Evolutionary conservation across 2,888 invertebrate species (phyloP).

Genomic region (Chelonus formosanus): DNA sequence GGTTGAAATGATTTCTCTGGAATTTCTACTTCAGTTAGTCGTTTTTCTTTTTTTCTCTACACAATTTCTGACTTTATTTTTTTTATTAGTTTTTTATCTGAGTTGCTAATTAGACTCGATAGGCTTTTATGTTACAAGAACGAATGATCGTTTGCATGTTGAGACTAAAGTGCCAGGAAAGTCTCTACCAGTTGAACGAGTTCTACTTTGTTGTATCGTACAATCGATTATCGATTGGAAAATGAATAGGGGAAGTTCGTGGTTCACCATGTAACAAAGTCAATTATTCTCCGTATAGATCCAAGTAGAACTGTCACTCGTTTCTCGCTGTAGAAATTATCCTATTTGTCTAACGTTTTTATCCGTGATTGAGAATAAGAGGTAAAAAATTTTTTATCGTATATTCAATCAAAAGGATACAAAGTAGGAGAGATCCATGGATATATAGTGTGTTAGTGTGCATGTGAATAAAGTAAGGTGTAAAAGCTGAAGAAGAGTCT

Average conservation of each 20-base stretch:
- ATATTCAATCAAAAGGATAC: too few relatives aligned
- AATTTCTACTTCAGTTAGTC: too few relatives aligned
- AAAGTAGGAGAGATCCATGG: too few relatives aligned
- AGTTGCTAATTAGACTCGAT: constrained; percentile 5
- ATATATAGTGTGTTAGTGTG: too few relatives aligned
- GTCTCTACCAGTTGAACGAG: constrained; percentile 2
- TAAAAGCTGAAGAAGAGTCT: too few relatives aligned
- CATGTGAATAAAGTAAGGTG: too few relatives aligned
- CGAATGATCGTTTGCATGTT: constrained; percentile 5
- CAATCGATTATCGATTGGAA: constrained; percentile 28
- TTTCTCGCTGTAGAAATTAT: constrained; percentile 8
- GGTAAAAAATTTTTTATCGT: not conserved
- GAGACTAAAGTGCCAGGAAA: not conserved
- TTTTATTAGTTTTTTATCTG: not conserved
- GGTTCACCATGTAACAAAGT: constrained; percentile 26
- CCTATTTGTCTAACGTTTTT: constrained; percentile 19
- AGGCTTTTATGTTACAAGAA: constrained; percentile 1
- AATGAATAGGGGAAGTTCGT: constrained; percentile 21
- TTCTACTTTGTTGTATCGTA: constrained; percentile 11
- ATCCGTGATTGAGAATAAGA: constrained; percentile 13
- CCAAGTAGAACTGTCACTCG: constrained; percentile 4
- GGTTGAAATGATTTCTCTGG: too few relatives aligned
- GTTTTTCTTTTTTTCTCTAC: not conserved
- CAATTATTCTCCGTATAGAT: constrained; percentile 16
- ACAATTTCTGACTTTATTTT: not conserved